Evolutionary conservation across 2,888 invertebrate species (phyloP), one percentile per base, ranked within the genome.

Genomic region (Tanypteryx hageni): DNA sequence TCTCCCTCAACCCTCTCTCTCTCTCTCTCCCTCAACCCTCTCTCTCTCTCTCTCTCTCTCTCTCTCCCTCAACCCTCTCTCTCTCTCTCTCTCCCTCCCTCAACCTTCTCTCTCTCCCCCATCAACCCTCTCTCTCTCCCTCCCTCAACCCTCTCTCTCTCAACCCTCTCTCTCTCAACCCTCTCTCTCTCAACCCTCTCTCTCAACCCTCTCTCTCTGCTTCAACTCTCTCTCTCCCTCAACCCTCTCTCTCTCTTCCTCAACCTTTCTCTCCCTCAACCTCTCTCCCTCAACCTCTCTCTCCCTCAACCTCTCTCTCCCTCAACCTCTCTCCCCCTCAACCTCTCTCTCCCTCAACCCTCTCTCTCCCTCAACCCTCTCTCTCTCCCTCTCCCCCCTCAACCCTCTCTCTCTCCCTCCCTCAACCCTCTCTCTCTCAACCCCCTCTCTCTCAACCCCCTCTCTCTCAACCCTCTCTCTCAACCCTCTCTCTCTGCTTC

Each of bases 101-200:
- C 83, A 57, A 44, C 83, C 83, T 83, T 11, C 11, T n/a, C n/a
- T n/a, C 18, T 82, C 83, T 83, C 83, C 83, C 18, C n/a, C n/a
- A n/a, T 57, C 57, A 11, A n/a, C 16, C 16, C 82, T 18, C 14
- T n/a, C 14, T 44, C 56, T 84, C 84, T 4, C 22, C 13, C 85
- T 61, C 31, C 31, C 61, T 59, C 18, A 68, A 16, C 27, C 14
- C 61, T 44, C 64, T n/a, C 44, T 13, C 56, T 57, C 14, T 58
- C n/a, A 16, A 57, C 57, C n/a, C n/a, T 16, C 44, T n/a, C 16
- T 16, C n/a, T 18, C n/a, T n/a, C 1, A 44, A 4, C 56, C 56
- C 44, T 56, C 56, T 44, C 56, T 9, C 18, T 44, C 2, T n/a
- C 10, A 31, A 3, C 64, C 18, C 64, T 5, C 13, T 0, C 64